Evolutionary conservation across 2,113 vertebrate genomes (phyloP), one percentile per base, ranked within the genome.

Genomic region (Hylia prasina): DNA sequence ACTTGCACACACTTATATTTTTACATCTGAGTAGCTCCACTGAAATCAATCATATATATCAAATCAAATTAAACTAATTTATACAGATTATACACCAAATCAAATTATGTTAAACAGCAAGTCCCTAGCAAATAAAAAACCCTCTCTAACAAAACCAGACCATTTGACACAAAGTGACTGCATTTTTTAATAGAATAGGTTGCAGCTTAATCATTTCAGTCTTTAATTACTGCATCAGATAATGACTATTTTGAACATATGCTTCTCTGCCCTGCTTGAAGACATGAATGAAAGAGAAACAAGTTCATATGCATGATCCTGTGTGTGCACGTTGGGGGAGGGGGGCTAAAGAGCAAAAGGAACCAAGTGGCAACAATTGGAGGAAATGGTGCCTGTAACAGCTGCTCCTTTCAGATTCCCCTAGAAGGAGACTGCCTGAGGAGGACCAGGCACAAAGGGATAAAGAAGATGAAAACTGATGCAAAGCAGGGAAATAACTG

Each of bases 381-480:
- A 98, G 98, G 97, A 98, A 98, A 98, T 92, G 97, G 98, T 98
- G 97, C 98, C 98, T 97, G 93, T 97, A 98, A 98, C 98, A 99
- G 98, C 98, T 99, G 98, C 97, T 99, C 98, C 98, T 98, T 98
- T 98, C 97, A 98, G 98, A 98, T 97, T 97, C 98, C 97, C 98
- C 97, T 97, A 98, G 98, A 98, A 98, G 98, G 98, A 98, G 98
- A 98, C 95, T 98, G 98, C 98, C 98, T 96, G 98, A 99, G 98
- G 98, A 98, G 97, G 98, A 93, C 96, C 97, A 97, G 79, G 97
- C 98, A 98, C 98, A 98, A 98, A 99, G 98, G 98, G 98, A 98
- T 98, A 98, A 98, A 98, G 98, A 97, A 97, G 98, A 98, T 98
- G 98, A 98, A 98, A 98, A 97, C 98, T 95, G 97, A 98, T 98